phyloP scores from a whole-genome alignment of 2,888 invertebrate genomes.

The Neuroscelio doddi region DNA sequence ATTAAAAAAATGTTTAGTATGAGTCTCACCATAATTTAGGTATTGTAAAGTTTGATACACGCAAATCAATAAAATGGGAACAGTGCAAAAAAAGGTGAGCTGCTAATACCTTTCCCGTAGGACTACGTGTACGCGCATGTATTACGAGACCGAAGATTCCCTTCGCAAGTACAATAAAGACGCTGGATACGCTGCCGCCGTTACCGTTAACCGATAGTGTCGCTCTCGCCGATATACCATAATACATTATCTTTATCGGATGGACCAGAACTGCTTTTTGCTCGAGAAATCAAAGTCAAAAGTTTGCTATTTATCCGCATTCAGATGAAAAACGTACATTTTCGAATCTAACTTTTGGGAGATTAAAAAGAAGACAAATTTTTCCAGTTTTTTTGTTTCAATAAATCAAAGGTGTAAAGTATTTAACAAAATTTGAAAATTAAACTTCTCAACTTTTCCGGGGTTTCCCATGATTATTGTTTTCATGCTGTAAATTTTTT shows the following conservation, averaged over 20 bases:
- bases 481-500: too few species aligned
- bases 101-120: conserved; percentile 31
- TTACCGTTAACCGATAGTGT: conserved; percentile 23
- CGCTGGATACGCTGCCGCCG: not conserved
- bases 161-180: conserved; percentile 35
- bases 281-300: conserved; percentile 30
- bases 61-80: conserved; percentile 34
- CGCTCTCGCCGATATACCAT: conserved; percentile 23
- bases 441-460: too few species aligned
- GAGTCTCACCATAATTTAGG: not conserved
- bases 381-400: too few species aligned
- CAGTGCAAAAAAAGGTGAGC: conserved; percentile 17
- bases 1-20: too few species aligned
- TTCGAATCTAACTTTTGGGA: too few species aligned
- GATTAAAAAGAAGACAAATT: too few species aligned
- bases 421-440: too few species aligned
- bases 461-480: too few species aligned
- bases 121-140: conserved; percentile 25
- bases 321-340: conserved; percentile 9
- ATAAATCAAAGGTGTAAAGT: too few species aligned
- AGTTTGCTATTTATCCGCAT: not conserved
- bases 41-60: conserved; percentile 30
- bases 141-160: conserved; percentile 6
- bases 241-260: conserved; percentile 43
- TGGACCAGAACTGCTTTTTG: conserved; percentile 15